Evolutionary conservation across 2,113 vertebrate genomes (phyloP).

Genomic region (Pedetes capensis): DNA sequence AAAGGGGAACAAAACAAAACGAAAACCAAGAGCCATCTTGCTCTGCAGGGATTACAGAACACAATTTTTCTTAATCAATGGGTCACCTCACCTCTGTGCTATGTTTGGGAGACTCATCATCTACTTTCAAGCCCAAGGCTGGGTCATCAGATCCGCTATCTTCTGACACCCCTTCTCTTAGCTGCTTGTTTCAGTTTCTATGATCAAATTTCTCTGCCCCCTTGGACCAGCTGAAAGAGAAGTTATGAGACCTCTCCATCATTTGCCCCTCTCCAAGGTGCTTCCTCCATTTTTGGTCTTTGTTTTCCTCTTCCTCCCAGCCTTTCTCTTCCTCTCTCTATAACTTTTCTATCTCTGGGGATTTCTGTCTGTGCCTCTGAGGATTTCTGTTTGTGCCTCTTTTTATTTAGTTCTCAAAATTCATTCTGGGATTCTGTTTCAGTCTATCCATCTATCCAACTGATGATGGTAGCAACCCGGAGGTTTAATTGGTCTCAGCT

Average conservation of each 20-base stretch:
- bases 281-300: background rate
- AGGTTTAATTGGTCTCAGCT: background rate
- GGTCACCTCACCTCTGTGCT: background rate
- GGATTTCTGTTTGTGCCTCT: too few relatives aligned
- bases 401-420: background rate
- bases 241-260: slow-evolving; percentile 66
- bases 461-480: background rate
- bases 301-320: background rate
- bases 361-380: background rate
- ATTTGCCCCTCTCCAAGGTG: background rate
- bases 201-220: slow-evolving; percentile 51
- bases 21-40: too few relatives aligned
- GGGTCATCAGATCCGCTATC: background rate
- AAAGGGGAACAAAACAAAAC: background rate
- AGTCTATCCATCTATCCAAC: background rate
- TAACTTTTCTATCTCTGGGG: slow-evolving; percentile 3
- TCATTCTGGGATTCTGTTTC: slow-evolving; percentile 11
- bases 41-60: background rate
- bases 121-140: slow-evolving; percentile 56
- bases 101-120: background rate
- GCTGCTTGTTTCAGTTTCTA: background rate
- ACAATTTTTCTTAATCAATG: background rate
- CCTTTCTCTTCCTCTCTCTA: background rate
- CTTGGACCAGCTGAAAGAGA: background rate
- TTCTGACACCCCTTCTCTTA: background rate